Evolutionary conservation across 2,113 vertebrate genomes (phyloP).

Genomic region (crab-eating macaque (Macaca fascicularis)): DNA sequence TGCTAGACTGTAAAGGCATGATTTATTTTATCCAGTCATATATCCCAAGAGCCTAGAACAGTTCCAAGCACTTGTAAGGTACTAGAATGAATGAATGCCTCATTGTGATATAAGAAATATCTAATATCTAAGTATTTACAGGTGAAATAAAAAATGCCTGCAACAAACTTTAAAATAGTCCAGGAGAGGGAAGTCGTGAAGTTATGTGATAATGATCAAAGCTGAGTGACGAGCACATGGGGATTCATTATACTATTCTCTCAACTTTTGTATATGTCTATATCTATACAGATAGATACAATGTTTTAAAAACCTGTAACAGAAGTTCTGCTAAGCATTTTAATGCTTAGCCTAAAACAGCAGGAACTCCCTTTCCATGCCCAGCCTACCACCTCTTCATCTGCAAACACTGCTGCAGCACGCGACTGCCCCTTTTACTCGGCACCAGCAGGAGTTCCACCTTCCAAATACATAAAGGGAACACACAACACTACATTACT

Average conservation of each 20-base stretch:
- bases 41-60: neutral
- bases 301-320: neutral
- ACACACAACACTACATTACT: neutral
- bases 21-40: neutral
- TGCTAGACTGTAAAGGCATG: neutral
- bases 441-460: neutral
- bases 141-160: neutral
- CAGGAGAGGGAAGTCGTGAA: neutral
- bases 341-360: neutral
- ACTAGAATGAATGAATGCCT: neutral
- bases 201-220: neutral
- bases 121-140: neutral
- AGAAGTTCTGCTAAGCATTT: neutral
- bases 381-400: no score
- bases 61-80: neutral
- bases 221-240: neutral
- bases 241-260: neutral
- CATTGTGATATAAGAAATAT: neutral
- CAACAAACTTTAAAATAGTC: neutral
- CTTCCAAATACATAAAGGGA: neutral
- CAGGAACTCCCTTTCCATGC: neutral
- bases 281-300: no score
- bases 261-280: neutral
- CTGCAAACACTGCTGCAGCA: neutral
- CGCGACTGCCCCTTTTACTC: accelerated